Base-by-base conservation (phyloP, 1,140 invertebrate genomes). In the Neodiprion virginianus region DNA sequence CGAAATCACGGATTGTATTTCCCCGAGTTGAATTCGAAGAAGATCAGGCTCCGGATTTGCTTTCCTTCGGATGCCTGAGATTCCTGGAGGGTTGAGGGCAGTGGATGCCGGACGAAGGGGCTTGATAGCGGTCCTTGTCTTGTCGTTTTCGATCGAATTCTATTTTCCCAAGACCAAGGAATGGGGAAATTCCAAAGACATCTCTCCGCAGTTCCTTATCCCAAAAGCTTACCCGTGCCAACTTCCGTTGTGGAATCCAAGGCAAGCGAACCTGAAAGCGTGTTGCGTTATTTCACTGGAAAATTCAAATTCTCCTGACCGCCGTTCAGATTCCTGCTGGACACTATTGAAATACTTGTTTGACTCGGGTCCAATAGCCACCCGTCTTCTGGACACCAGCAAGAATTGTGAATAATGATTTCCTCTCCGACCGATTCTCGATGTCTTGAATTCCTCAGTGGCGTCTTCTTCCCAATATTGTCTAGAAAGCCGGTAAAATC, bases 131-230 rank as follows among this genome's bases (percentile, higher is more conserved):
- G 75, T 61, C 53, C 76, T 76, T 72, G 78, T 76, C 82, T 79
- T 82, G 84, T 84, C 84, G 80, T 82, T 85, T 80, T 80, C 85
- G 83, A 87, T 88, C 85, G 86, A 85, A 87, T 85, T 85, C 85
- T 83, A 84, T 84, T 86, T 87, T 83, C 82, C 81, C 80, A 74
- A 23, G 40, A 21, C 76, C 77, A 75, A 76, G 77, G 75, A 69
- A 79, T 79, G 73, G 28, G 77, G 75, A 84, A 85, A 88, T 88
- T 88, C 86, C 86, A 82, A 83, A 87, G 86, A 86, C 82, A 79
- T 78, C 85, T 53, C 72, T 65, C 66, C 67, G 67, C 61, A 61
- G 71, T 48, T 75, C 67, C 67, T 7, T 48, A 23, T 48, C 4
- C 48, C 23, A 17, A 40, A 48, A 71, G n/a, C 14, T 23, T 14